Base-by-base conservation (phyloP, 2,797 vertebrate genomes). In the Spea hammondii region DNA sequence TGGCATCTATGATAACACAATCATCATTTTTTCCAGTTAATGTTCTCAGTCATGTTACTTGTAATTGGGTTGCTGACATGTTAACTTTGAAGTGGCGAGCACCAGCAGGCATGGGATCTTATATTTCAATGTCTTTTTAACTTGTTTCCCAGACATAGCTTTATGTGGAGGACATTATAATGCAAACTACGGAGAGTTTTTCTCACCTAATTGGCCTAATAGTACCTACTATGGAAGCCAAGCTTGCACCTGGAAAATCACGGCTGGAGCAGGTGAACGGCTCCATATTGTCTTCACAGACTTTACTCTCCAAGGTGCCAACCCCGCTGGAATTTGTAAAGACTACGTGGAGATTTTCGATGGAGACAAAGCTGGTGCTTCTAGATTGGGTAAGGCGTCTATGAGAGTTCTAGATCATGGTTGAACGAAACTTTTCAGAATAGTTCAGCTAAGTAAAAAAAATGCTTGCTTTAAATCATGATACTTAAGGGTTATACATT, bases 291-390 rank as follows among this genome's bases (percentile, higher is more conserved):
- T 10, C 54, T 93, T 94, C 81, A 93, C 88, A 82, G 87, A 92
- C 83, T 94, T 93, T 85, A 85, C 88, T 65, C 57, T 94, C 46
- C 92, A 93, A 81, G 83, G 86, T 32, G 76, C 74, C 7, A 91
- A 88, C 75, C 0, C 83, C 3, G 57, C 90, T 0, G 89, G 89
- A 65, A 83, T 79, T 8, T 94, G 92, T 86, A 74, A 88, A 72
- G 92, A 93, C 85, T 92, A 90, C 53, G 86, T 93, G 66, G 92
- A 94, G 84, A 70, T 93, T 71, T 91, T 91, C 81, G 83, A 82
- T 17, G 89, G 90, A 76, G 73, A 85, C 64, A 86, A 6, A 53
- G 83, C 75, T 86, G 87, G 4, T 4, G n/a, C 86, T 84, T 32
- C 50, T 70, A 47, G 11, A 32, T 53, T 83, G 48, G 83, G 84